A percentile compares a stretch with the other conserved stretches of the same genome.
Evolutionary conservation across 2,888 invertebrate genomes (phyloP).

Genomic region (Dorcus parallelipipedus): DNA sequence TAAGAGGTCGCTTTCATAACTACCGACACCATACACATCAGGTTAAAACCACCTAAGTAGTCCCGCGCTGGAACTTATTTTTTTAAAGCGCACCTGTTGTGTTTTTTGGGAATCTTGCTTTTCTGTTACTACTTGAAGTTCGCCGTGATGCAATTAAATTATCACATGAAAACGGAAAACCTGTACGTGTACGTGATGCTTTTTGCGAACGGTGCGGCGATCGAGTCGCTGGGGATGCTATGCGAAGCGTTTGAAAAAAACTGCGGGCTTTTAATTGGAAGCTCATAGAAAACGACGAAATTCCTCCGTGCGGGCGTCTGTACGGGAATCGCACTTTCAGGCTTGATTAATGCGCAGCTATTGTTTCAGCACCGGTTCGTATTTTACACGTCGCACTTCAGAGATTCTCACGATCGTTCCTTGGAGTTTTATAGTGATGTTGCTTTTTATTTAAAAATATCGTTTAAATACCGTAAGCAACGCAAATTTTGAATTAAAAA

Average conservation of each 20-base stretch:
- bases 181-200: neutral
- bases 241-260: neutral
- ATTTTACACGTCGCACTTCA: constrained; percentile 27
- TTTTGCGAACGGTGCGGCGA: neutral
- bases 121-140: neutral
- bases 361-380: constrained; percentile 30
- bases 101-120: neutral
- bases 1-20: constrained; percentile 18
- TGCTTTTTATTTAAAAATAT: too few relatives aligned
- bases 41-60: constrained; percentile 9
- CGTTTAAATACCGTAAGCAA: too few relatives aligned
- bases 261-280: neutral
- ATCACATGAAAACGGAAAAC: neutral
- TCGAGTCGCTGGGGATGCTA: neutral
- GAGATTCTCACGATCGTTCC: constrained; percentile 25
- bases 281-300: constrained; percentile 7
- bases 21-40: constrained; percentile 14
- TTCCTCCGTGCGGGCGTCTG: constrained; percentile 14
- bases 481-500: too few relatives aligned
- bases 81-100: neutral
- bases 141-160: neutral
- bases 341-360: constrained; percentile 29
- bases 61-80: neutral
- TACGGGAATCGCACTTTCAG: constrained; percentile 17
- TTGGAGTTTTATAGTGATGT: neutral